phyloP scores from a whole-genome alignment of 2,888 invertebrate genomes.

The Chrysotoxum bicinctum region DNA sequence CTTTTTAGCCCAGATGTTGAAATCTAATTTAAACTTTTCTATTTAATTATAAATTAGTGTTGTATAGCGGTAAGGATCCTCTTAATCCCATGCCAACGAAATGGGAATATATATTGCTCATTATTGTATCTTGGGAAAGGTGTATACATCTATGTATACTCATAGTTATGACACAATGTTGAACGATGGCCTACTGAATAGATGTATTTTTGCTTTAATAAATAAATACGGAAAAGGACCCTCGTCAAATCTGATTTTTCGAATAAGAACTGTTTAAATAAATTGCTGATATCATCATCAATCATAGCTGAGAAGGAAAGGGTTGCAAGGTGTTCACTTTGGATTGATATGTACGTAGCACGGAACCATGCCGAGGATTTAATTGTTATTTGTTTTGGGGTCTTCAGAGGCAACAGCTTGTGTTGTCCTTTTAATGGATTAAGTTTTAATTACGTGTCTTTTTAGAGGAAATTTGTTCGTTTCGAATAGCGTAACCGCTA shows the following conservation, averaged over 20 bases:
- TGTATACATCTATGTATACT: not conserved
- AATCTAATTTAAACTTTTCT: slow-evolving; percentile 72
- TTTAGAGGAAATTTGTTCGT: not conserved
- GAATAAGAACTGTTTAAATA: slow-evolving; percentile 44
- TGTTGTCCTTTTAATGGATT: slow-evolving; percentile 7
- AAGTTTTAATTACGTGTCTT: slow-evolving; percentile 5
- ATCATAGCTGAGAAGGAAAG: slow-evolving; percentile 27
- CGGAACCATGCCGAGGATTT: not conserved
- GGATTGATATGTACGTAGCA: not conserved
- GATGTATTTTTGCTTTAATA: slow-evolving; percentile 7
- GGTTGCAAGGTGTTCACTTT: slow-evolving; percentile 16
- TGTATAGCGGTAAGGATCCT: slow-evolving; percentile 48
- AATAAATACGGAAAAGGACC: slow-evolving; percentile 47
- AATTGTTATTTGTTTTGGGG: slow-evolving; percentile 7
- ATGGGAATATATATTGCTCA: slow-evolving; percentile 67
- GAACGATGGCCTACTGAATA: slow-evolving; percentile 1
- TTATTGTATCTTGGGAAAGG: slow-evolving; percentile 21
- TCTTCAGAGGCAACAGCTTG: slow-evolving; percentile 16
- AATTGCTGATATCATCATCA: slow-evolving; percentile 54
- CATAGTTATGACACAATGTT: slow-evolving; percentile 16
- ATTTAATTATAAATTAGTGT: slow-evolving; percentile 71
- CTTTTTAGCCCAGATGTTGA: slow-evolving; percentile 39
- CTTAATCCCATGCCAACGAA: slow-evolving; percentile 30
- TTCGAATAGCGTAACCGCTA: not conserved
- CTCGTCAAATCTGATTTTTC: slow-evolving; percentile 46